phyloP scores from a whole-genome alignment of 2,797 vertebrate species.

The Hirundo rustica region DNA sequence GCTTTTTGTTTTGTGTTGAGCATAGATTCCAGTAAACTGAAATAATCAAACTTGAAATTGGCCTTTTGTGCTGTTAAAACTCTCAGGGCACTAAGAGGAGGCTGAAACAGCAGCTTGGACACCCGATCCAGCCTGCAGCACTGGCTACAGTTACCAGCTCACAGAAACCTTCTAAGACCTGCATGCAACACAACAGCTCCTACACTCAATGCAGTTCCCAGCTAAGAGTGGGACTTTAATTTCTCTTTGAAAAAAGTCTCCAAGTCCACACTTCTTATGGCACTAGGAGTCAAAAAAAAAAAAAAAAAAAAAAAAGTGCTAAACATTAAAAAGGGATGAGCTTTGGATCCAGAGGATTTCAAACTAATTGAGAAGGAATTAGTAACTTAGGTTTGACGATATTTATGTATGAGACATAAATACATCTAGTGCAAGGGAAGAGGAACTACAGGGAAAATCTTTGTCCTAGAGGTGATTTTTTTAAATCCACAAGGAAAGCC shows the following conservation, averaged over 20 bases:
- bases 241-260: neutral
- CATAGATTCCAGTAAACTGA: neutral
- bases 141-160: neutral
- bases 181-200: rapidly evolving
- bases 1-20: neutral
- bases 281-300: neutral
- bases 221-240: neutral
- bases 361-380: neutral
- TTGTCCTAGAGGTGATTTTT: neutral
- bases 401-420: neutral
- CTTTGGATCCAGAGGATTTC: neutral
- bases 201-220: neutral
- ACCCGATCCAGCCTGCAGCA: neutral
- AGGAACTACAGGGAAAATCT: neutral
- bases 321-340: neutral
- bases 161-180: neutral
- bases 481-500: neutral
- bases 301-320: neutral
- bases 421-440: neutral
- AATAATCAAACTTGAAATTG: neutral
- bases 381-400: neutral
- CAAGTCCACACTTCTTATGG: neutral
- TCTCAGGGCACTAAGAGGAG: neutral
- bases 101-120: constrained; percentile 33
- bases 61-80: constrained; percentile 15